Evolutionary conservation across 2,113 vertebrate genomes (phyloP), one percentile per base, ranked within the genome.

Genomic region (Rhodinocichla rosea): DNA sequence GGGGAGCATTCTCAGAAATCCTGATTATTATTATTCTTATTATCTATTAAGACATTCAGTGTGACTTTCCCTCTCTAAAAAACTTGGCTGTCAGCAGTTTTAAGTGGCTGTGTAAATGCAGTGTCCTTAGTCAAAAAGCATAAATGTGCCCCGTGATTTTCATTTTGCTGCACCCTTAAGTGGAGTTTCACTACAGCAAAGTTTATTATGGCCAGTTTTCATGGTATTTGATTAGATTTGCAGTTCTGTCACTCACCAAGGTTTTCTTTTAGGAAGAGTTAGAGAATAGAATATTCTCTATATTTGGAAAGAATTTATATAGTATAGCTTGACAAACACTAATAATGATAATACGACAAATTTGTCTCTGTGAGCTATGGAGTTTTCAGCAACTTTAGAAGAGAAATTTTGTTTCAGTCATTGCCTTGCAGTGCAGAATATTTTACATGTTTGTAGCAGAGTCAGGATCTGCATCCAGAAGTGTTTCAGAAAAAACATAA

Each of bases 231-330:
- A 89, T 69, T 83, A 86, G 63, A 94, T 94, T 94, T 95, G 71
- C 60, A 91, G 37, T 49, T 78, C 84, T 90, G 79, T 49, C 86
- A 90, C 77, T 95, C 80, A 65, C 28, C n/a, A 90, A 74, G 30
- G 37, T 81, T 96, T 95, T 94, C 40, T 95, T 89, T 83, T 75
- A 84, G 57, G 52, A 83, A 75, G 73, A 92, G 32, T 75, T 83
- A 87, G 40, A 53, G 49, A 93, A 81, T 30, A 85, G 40, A 85
- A 79, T 64, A 53, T 53, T 64, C 15, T 28, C 2, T 53, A 1
- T 64, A 15, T 65, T 44, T 10, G 17, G 32, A 24, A 16, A 30
- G 19, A 44, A 35, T 55, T 44, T 64, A 53, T 44, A 44, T 65
- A n/a, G n/a, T 87, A 85, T 71, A 57, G 20, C n/a, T 89, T 94